Percentiles rank a stretch among this genome's conserved stretches.
These are phyloP conservation scores for Stegostoma tigrinum DNA, from an alignment of 2,113 vertebrate genomes.

Conservation along the genomic window DNA sequence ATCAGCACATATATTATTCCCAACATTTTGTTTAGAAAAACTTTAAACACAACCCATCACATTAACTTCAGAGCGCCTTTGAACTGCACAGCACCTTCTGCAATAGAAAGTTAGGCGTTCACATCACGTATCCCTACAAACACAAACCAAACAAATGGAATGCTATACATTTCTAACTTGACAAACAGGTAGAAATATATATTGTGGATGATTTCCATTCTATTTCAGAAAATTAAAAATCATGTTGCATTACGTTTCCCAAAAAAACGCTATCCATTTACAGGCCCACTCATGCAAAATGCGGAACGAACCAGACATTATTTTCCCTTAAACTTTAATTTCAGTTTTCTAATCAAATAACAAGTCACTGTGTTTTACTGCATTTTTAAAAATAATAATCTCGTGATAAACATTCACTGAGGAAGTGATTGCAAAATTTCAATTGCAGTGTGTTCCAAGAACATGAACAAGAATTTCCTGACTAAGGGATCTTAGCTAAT, in stretches of 20 bases:
- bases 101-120: not conserved
- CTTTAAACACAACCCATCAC: not conserved
- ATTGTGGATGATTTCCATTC: not conserved
- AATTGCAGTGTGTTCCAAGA: not conserved
- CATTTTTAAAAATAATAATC: not conserved
- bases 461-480: not conserved
- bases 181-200: not conserved
- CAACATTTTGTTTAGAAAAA: slow-evolving; percentile 22
- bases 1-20: not conserved
- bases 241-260: not conserved
- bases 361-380: not conserved
- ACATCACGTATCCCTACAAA: not conserved
- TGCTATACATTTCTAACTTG: not conserved
- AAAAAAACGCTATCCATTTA: not conserved
- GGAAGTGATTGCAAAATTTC: not conserved
- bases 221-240: not conserved
- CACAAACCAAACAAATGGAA: not conserved
- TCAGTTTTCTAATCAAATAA: not conserved
- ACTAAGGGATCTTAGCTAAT: slow-evolving; percentile 21
- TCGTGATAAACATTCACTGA: not conserved
- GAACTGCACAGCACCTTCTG: not conserved
- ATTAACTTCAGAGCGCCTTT: not conserved
- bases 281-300: not conserved
- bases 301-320: not conserved
- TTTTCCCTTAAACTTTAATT: not conserved